Conservation (phyloP, 2,113 vertebrate species). For the Gopherus evgoodei region DNA sequence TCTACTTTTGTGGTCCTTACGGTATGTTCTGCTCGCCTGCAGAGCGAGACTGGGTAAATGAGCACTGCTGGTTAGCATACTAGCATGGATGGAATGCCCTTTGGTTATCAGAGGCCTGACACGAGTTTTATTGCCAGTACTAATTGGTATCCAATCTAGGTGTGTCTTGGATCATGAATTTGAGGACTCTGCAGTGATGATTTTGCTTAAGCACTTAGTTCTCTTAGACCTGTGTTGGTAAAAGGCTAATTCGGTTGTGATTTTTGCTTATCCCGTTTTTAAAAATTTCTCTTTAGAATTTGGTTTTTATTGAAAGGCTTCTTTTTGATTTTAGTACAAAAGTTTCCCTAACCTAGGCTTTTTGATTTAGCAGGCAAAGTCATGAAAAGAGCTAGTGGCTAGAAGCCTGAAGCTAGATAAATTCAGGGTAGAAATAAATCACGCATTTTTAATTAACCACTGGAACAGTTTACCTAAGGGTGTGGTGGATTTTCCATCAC, state of each 20-base stretch:
- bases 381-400: neutral
- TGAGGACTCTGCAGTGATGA: accelerated
- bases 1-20: accelerated
- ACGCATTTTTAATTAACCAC: neutral
- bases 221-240: neutral
- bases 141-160: neutral
- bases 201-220: neutral
- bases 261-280: neutral
- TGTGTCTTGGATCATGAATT: neutral
- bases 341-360: neutral
- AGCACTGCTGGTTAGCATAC: neutral
- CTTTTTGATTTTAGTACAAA: accelerated
- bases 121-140: neutral
- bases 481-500: neutral
- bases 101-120: neutral
- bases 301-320: neutral
- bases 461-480: accelerated
- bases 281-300: neutral
- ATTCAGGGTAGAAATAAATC: neutral
- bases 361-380: neutral
- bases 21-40: accelerated
- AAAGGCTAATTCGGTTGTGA: neutral
- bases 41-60: neutral
- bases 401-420: neutral
- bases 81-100: neutral